Base-by-base conservation (phyloP, 2,113 vertebrate species). In the Corythornis vintsioides region DNA sequence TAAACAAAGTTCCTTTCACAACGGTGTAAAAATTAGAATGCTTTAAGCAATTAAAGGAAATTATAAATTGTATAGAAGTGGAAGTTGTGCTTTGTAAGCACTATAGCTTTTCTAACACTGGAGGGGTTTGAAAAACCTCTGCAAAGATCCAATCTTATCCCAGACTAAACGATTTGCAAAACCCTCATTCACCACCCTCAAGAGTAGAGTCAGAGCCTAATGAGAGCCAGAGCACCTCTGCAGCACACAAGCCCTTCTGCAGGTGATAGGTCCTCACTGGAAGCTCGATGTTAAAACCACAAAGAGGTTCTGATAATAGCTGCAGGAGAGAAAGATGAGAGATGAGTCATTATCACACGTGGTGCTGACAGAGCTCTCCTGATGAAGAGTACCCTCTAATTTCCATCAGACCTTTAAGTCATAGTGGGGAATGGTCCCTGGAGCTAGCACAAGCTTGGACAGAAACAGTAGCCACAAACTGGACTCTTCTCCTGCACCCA, bases 1-100 rank as follows among this genome's bases (percentile, higher is more conserved):
- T 94, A 96, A 97, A 97, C 97, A 97, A 96, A 97, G 97, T 97
- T 95, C 93, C 77, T 97, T 97, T 96, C 96, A 97, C 94, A 90
- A 88, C 14, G 63, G 92, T 89, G 82, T 95, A 92, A 97, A 97
- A 97, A 96, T 97, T 84, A 95, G 88, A 97, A 80, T 11, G 1
- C 91, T 96, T 92, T 80, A 94, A 97, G 97, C 96, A 97, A 96
- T 96, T 97, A 78, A 81, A 94, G 95, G 86, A 97, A 95, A 97
- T 95, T 87, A 93, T 90, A 94, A 90, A 76, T 59, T 60, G 93
- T 90, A 64, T 19, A 20, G 66, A 40, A 17, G 83, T 65, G 81
- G 83, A 95, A 96, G 81, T 92, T 82, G 87, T 85, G 96, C 91
- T 43, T 59, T 47, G 76, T 84, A 83, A 92, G 93, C 89, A 84